Evolutionary conservation across 1,140 invertebrate genomes (phyloP).

Genomic region (Helicoverpa zea): DNA sequence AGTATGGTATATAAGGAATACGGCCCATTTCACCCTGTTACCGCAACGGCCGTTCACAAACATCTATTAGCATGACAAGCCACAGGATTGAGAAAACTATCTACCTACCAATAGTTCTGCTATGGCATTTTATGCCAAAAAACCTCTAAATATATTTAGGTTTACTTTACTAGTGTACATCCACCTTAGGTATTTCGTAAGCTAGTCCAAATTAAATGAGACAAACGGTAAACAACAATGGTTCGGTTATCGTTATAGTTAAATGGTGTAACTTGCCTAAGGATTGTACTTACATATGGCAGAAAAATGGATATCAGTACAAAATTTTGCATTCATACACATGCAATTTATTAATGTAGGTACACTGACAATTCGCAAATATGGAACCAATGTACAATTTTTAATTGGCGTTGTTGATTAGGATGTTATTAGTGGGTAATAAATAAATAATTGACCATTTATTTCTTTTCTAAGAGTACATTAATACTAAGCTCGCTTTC

Average conservation of each 20-base stretch:
- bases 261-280: too few species aligned
- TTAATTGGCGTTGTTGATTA: background rate
- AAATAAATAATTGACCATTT: too few species aligned
- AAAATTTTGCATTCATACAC: conserved; percentile 10
- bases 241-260: too few species aligned
- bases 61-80: too few species aligned
- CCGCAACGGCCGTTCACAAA: background rate
- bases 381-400: conserved; percentile 9
- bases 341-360: background rate
- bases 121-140: background rate
- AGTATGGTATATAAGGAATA: too few species aligned
- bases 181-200: conserved; percentile 6
- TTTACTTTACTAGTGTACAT: conserved; percentile 7
- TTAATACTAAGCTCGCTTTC: too few species aligned
- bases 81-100: background rate
- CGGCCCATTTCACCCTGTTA: background rate
- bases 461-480: too few species aligned
- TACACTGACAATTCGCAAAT: conserved; percentile 5
- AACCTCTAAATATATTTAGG: background rate
- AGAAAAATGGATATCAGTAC: background rate
- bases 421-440: too few species aligned
- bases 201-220: conserved; percentile 6
- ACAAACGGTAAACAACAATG: background rate
- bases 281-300: background rate
- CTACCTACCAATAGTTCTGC: background rate